Evolutionary conservation across 2,888 invertebrate species (phyloP).

Genomic region (Campopleginae sp.): DNA sequence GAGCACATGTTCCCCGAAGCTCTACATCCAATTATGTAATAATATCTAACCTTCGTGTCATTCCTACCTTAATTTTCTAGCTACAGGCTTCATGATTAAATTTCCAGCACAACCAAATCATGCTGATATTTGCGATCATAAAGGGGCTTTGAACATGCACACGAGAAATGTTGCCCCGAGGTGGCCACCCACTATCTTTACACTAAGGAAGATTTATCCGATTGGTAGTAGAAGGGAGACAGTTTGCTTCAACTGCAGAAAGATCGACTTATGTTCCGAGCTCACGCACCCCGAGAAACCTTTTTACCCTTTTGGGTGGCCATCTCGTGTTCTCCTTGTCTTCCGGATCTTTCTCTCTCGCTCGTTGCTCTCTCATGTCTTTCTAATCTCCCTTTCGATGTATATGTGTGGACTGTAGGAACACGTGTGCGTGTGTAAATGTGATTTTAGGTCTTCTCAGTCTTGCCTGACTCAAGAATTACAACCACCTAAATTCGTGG

Average conservation of each 20-base stretch:
- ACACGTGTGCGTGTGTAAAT: constrained; percentile 4
- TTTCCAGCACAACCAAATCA: not conserved
- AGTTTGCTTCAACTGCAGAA: constrained; percentile 20
- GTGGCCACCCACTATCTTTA: constrained; percentile 48
- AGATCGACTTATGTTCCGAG: constrained; percentile 75
- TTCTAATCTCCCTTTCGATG: not conserved
- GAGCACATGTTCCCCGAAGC: not conserved
- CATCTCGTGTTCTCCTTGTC: not conserved
- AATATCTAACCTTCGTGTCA: not conserved
- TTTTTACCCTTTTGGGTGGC: constrained; percentile 12
- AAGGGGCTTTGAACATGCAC: constrained; percentile 57
- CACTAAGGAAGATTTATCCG: constrained; percentile 68
- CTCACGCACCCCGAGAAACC: constrained; percentile 76
- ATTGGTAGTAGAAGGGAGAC: not conserved
- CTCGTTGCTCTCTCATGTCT: constrained; percentile 9
- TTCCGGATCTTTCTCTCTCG: not conserved
- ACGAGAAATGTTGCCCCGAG: constrained; percentile 42
- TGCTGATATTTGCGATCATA: constrained; percentile 11
- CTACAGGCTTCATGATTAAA: not conserved
- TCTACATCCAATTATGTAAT: not conserved
- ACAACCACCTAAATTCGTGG: constrained; percentile 78
- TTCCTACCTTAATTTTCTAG: not conserved
- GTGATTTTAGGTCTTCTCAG: constrained; percentile 20
- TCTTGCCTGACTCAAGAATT: constrained; percentile 70
- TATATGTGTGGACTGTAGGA: not conserved